phyloP scores from a whole-genome alignment of 1,140 invertebrate species.

The Philotrypesis tridentata region DNA sequence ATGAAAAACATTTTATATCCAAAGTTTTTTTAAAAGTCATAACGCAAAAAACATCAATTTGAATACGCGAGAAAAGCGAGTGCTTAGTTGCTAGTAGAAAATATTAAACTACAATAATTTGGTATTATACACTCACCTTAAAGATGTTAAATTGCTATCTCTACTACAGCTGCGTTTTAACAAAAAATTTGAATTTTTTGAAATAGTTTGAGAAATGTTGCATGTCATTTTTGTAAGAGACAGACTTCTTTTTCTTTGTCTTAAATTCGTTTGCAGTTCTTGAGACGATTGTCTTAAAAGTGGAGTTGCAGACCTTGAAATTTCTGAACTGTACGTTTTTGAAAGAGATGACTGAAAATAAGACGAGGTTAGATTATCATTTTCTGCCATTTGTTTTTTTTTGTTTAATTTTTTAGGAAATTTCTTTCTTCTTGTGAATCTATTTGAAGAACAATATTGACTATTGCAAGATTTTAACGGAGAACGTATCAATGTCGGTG shows the following conservation, averaged over 20 bases:
- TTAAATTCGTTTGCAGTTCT: not conserved
- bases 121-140: not conserved
- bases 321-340: not conserved
- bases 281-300: not conserved
- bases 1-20: no score
- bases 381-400: not conserved
- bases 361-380: not conserved
- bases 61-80: no score
- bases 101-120: no score
- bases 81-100: no score
- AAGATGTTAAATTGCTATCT: not conserved
- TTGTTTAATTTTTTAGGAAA: not conserved
- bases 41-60: no score
- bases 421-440: not conserved
- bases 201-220: not conserved
- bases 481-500: not conserved
- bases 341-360: not conserved
- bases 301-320: not conserved
- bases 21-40: no score
- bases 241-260: not conserved
- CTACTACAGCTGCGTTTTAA: not conserved
- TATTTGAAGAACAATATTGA: not conserved
- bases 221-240: not conserved
- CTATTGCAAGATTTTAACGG: not conserved
- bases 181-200: not conserved